Conservation (phyloP, 2,888 invertebrate genomes). For the Meta bourneti region DNA sequence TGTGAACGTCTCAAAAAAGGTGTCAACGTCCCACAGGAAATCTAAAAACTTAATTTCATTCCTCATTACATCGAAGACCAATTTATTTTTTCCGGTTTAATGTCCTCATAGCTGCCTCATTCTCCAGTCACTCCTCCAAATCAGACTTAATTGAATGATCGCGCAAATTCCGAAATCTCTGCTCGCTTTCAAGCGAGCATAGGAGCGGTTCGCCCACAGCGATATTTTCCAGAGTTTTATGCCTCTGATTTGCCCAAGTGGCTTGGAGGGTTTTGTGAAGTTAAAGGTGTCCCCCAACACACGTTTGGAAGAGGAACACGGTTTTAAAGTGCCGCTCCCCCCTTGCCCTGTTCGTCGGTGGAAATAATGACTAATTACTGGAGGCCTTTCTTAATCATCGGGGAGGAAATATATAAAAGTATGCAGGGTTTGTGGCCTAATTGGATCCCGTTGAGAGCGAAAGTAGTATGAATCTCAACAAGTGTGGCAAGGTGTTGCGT, state of each 20-base stretch:
- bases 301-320: constrained; percentile 53
- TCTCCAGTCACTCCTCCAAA: not conserved
- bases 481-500: not conserved
- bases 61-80: constrained; percentile 11
- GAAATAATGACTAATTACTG: constrained; percentile 73
- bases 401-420: constrained; percentile 36
- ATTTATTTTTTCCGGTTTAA: not conserved
- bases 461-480: not conserved
- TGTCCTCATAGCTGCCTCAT: not conserved
- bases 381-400: constrained; percentile 64
- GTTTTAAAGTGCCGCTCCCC: constrained; percentile 50
- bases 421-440: constrained; percentile 31
- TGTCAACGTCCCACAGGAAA: not conserved
- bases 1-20: constrained; percentile 6
- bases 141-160: constrained; percentile 64
- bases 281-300: constrained; percentile 60
- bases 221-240: constrained; percentile 47
- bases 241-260: constrained; percentile 3
- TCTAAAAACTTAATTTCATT: constrained; percentile 29
- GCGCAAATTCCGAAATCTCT: constrained; percentile 59
- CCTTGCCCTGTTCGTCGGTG: constrained; percentile 30
- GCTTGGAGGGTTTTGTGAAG: not conserved
- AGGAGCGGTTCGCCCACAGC: constrained; percentile 43
- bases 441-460: not conserved
- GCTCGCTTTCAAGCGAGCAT: constrained; percentile 49